These are phyloP conservation scores for Fistularia tabacaria DNA, from an alignment of 2,797 vertebrate species.

Conservation along the genomic window DNA sequence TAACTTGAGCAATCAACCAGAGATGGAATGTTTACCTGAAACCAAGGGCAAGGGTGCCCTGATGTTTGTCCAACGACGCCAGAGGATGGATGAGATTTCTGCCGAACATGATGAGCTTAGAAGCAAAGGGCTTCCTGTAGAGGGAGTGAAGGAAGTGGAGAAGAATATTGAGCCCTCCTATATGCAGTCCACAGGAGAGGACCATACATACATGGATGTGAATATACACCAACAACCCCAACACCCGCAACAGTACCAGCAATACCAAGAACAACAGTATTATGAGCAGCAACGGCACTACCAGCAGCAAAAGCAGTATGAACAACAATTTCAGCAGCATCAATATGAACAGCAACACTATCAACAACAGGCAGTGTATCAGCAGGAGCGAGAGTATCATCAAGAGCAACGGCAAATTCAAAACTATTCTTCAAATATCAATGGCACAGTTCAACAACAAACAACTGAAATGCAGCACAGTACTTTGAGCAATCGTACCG, in stretches of 20 bases:
- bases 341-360: slow-evolving; percentile 65
- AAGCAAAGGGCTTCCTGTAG: slow-evolving; percentile 72
- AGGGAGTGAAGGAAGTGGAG: slow-evolving; percentile 62
- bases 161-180: slow-evolving; percentile 61
- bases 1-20: slow-evolving; percentile 74
- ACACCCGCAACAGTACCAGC: slow-evolving; percentile 64
- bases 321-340: slow-evolving; percentile 63
- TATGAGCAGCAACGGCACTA: slow-evolving; percentile 65
- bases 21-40: slow-evolving; percentile 90
- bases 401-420: slow-evolving; percentile 70
- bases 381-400: slow-evolving; percentile 65
- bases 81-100: slow-evolving; percentile 91
- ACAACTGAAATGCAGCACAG: slow-evolving; percentile 69
- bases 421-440: slow-evolving; percentile 75
- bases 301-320: slow-evolving; percentile 51
- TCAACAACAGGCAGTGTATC: slow-evolving; percentile 65
- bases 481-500: slow-evolving; percentile 79
- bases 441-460: slow-evolving; percentile 78
- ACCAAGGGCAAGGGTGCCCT: slow-evolving; percentile 91
- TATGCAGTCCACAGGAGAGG: slow-evolving; percentile 70
- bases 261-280: slow-evolving; percentile 69
- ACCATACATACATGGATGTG: slow-evolving; percentile 81
- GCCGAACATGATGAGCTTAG: slow-evolving; percentile 89
- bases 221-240: slow-evolving; percentile 71
- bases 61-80: slow-evolving; percentile 93